Percentiles rank a stretch among this genome's conserved stretches.
phyloP scores from a whole-genome alignment of 2,797 vertebrate species.

The Neosilurus hyrtlii region DNA sequence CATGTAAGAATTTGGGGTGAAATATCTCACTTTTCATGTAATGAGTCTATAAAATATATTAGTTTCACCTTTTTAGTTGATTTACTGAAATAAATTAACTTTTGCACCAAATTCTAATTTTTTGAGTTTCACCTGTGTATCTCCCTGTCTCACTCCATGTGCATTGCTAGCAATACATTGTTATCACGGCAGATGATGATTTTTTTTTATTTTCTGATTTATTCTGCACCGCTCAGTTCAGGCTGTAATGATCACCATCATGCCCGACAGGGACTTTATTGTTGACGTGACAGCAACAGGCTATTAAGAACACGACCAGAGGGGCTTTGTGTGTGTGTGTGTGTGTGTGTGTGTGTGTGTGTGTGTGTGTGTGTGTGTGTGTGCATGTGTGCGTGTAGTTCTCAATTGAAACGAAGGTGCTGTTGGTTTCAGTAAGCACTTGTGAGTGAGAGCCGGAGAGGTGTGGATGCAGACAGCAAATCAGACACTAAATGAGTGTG shows the following conservation, averaged over 20 bases:
- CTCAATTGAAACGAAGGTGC: constrained; percentile 10
- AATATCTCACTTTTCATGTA: too few species aligned
- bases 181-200: constrained; percentile 19
- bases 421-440: constrained; percentile 35
- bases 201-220: constrained; percentile 31
- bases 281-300: constrained; percentile 40
- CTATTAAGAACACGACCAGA: constrained; percentile 36
- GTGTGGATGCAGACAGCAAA: constrained; percentile 27
- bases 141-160: background rate
- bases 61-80: too few species aligned
- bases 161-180: background rate
- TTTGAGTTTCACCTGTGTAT: too few species aligned
- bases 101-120: too few species aligned
- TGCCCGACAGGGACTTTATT: constrained; percentile 34
- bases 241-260: constrained; percentile 26
- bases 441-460: background rate
- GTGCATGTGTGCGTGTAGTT: background rate
- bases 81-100: too few species aligned
- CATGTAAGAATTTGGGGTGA: too few species aligned
- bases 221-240: constrained; percentile 21
- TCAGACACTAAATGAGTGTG: background rate
- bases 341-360: background rate
- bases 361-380: background rate
- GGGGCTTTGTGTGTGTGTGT: constrained; percentile 4
- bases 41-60: too few species aligned